Evolutionary conservation across 2,113 vertebrate genomes (phyloP).

Genomic region (Hippopotamus amphibius): DNA sequence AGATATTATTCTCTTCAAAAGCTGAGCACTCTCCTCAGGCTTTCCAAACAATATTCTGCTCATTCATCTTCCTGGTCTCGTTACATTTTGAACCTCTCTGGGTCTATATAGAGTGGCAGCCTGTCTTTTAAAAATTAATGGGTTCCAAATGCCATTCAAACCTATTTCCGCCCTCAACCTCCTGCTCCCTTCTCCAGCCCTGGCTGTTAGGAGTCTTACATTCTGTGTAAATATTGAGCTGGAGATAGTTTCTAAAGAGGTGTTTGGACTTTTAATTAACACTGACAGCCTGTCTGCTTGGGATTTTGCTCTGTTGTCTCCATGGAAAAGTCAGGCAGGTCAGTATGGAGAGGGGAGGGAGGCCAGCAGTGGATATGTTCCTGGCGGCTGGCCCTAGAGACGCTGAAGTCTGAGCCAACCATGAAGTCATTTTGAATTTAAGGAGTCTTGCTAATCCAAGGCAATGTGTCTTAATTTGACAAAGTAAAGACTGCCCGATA

Average conservation of each 20-base stretch:
- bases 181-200: neutral
- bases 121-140: slow-evolving; percentile 77
- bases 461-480: slow-evolving; percentile 91
- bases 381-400: slow-evolving; percentile 88
- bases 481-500: slow-evolving; percentile 89
- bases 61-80: slow-evolving; percentile 75
- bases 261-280: slow-evolving; percentile 84
- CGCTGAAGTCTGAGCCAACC: slow-evolving; percentile 87
- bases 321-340: slow-evolving; percentile 84
- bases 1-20: slow-evolving; percentile 85
- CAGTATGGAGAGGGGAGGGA: slow-evolving; percentile 81
- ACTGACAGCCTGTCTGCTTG: slow-evolving; percentile 78
- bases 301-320: slow-evolving; percentile 80
- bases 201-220: slow-evolving; percentile 62
- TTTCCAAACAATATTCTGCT: slow-evolving; percentile 83
- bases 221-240: slow-evolving; percentile 82
- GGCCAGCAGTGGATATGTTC: slow-evolving; percentile 85
- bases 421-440: slow-evolving; percentile 92
- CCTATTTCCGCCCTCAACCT: slow-evolving; percentile 45
- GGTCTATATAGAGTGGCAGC: slow-evolving; percentile 60
- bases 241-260: slow-evolving; percentile 79
- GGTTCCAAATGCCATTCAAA: slow-evolving; percentile 80
- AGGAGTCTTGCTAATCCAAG: slow-evolving; percentile 89
- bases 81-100: slow-evolving; percentile 72
- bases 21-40: slow-evolving; percentile 75